phyloP scores from a whole-genome alignment of 2,797 vertebrate species.

The Myripristis murdjan region DNA sequence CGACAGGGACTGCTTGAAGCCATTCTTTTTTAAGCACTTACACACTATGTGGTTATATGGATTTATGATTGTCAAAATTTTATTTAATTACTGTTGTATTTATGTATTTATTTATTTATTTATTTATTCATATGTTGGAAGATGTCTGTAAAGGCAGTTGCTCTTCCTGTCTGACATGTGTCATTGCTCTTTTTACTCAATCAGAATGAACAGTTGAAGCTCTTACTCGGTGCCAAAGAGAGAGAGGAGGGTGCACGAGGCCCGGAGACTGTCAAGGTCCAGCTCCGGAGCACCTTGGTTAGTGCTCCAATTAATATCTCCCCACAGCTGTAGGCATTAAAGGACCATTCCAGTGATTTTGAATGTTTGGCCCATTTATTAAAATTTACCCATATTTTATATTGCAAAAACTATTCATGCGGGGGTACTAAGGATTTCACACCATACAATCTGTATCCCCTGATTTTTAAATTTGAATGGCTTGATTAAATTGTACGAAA shows the following conservation, averaged over 20 bases:
- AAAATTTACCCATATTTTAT: too few relatives aligned
- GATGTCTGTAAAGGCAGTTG: neutral
- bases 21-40: neutral
- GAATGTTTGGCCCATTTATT: too few relatives aligned
- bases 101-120: neutral
- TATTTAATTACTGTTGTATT: neutral
- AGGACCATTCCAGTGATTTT: too few relatives aligned
- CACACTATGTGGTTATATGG: neutral
- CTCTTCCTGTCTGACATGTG: neutral
- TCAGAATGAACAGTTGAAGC: conserved; percentile 93
- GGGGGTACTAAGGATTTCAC: too few relatives aligned
- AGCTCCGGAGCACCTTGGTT: conserved; percentile 92
- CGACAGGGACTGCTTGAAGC: neutral
- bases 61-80: neutral
- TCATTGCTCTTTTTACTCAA: conserved; percentile 34
- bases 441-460: too few relatives aligned
- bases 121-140: too few relatives aligned
- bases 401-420: too few relatives aligned
- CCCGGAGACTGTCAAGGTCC: conserved; percentile 92
- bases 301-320: conserved; percentile 40
- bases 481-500: too few relatives aligned
- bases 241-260: conserved; percentile 90
- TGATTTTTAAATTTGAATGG: too few relatives aligned
- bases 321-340: neutral
- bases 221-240: conserved; percentile 88